phyloP scores from a whole-genome alignment of 1,140 invertebrate species.

The Zophobas morio region DNA sequence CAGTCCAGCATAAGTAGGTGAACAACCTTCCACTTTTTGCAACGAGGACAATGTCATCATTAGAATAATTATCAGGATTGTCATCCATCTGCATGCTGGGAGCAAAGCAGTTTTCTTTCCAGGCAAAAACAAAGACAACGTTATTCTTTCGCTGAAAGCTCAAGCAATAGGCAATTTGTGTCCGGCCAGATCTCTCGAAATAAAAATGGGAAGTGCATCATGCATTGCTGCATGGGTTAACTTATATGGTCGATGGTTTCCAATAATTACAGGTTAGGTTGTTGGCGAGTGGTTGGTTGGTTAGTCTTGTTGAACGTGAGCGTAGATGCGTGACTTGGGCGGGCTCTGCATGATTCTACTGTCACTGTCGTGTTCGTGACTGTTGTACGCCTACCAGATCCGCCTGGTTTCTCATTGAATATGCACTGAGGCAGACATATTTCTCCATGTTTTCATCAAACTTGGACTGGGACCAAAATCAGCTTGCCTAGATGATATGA shows the following conservation, averaged over 20 bases:
- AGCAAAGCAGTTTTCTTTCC: background rate
- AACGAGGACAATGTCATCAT: background rate
- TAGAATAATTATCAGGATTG: background rate
- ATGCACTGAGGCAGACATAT: conserved; percentile 31
- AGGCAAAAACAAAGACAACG: background rate
- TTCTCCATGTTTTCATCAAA: conserved; percentile 36
- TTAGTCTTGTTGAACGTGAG: conserved; percentile 58
- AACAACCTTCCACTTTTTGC: background rate
- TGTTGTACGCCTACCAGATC: conserved; percentile 56
- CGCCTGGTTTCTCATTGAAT: conserved; percentile 55
- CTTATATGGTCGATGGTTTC: conserved; percentile 59
- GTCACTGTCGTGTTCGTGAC: conserved; percentile 59
- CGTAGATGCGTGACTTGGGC: conserved; percentile 61
- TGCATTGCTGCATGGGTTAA: conserved; percentile 47
- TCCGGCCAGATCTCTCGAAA: background rate
- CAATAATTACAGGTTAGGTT: conserved; percentile 60
- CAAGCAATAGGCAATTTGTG: background rate
- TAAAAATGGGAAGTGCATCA: conserved; percentile 43
- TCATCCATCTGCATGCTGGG: background rate
- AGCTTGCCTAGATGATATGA: no score
- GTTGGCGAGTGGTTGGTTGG: conserved; percentile 58
- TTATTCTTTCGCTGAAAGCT: background rate
- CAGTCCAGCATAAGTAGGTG: background rate
- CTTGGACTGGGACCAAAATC: background rate
- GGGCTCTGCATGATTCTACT: conserved; percentile 59